Percentiles rank a stretch among this genome's conserved stretches.
Conservation (phyloP, 2,113 vertebrate genomes). For the Zapornia atra region DNA sequence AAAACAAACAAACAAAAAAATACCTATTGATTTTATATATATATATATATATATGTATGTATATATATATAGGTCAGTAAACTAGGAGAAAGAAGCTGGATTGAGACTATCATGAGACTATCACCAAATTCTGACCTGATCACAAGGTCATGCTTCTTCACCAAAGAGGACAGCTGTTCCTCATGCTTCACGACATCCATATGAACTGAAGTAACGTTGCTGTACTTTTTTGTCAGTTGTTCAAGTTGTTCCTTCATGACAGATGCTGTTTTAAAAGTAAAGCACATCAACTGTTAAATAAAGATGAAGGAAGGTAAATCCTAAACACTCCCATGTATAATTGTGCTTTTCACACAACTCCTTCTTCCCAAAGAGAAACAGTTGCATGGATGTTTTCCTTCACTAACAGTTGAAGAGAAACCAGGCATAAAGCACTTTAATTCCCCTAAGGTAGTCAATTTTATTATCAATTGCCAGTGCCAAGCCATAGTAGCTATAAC, state of each 20-base stretch:
- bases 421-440: not conserved
- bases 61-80: not conserved
- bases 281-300: not conserved
- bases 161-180: conserved; percentile 81
- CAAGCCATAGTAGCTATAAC: not conserved
- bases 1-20: not conserved
- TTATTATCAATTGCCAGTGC: not conserved
- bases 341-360: not conserved
- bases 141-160: conserved; percentile 89
- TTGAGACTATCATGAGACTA: not conserved
- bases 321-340: not conserved
- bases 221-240: conserved; percentile 82
- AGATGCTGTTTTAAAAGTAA: conserved; percentile 79
- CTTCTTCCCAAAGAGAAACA: not conserved
- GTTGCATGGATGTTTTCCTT: not conserved
- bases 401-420: not conserved
- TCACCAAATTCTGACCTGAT: conserved; percentile 84
- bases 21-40: too few relatives aligned
- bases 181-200: conserved; percentile 84
- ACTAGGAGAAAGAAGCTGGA: not conserved
- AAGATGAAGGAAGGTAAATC: not conserved
- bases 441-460: not conserved
- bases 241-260: conserved; percentile 84
- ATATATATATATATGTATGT: too few relatives aligned
- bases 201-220: conserved; percentile 81